Base-by-base conservation (phyloP, 1,140 invertebrate genomes). In the Drosophila arawakana region DNA sequence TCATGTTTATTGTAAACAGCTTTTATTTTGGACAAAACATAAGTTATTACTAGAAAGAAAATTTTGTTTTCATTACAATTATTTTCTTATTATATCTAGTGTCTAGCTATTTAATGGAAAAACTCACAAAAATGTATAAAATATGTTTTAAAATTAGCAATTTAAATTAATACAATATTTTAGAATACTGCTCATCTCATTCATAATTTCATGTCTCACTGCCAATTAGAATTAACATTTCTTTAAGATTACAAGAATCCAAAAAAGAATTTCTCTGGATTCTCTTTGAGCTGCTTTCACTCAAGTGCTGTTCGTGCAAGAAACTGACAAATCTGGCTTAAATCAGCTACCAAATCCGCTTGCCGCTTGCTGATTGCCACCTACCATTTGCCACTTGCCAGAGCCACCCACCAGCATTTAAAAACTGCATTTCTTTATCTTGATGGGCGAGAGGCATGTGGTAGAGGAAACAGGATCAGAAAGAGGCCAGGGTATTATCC, bases 261-360 rank as follows among this genome's bases (percentile, higher is more conserved):
- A 6, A 5, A 0, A 41, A 41, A 10, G 39, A 41, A 34, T 34
- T 50, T 50, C 11, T 50, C 11, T n/a, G 7, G 21, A 47, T 7
- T n/a, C 35, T 35, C 21, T 18, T 15, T 15, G 6, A 7, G 8
- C 13, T 41, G 47, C 58, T 61, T 69, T 69, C 67, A 61, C 50
- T 66, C 34, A 54, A 65, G 46, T 13, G 18, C 35, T 8, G 9
- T 13, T 49, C 18, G 44, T 37, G 37, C 13, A 7, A 72, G 30
- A 34, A 34, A 54, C 8, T 18, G 39, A 13, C 47, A 30, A 67
- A 73, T 62, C 66, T 37, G 25, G n/a, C 65, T 60, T 10, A 58
- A 63, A 35, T 43, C 65, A 61, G 82, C 81, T 84, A 81, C 81
- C 74, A 81, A 65, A 81, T 68, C 73, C 70, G 34, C 35, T 52